A percentile compares a stretch with the other conserved stretches of the same genome.
These are phyloP conservation scores for Varanus salvator DNA, from an alignment of 2,113 vertebrate species.

Conservation along the genomic window DNA sequence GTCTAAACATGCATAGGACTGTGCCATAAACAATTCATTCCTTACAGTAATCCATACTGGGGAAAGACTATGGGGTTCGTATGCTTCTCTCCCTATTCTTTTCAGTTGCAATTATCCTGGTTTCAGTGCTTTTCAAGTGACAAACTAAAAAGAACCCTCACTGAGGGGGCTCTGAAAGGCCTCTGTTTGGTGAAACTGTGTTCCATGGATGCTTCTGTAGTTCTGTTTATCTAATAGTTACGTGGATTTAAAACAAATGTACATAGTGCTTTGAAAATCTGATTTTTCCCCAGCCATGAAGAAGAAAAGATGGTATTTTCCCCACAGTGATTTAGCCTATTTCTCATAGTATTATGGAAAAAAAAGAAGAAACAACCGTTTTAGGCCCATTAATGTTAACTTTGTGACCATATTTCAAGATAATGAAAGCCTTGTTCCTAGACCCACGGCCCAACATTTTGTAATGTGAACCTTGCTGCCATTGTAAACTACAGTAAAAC, in stretches of 20 bases:
- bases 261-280: conserved; percentile 22
- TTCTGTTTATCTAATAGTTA: conserved; percentile 21
- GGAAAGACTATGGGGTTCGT: neutral
- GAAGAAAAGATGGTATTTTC: neutral
- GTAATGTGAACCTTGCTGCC: conserved; percentile 35
- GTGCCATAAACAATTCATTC: conserved; percentile 17
- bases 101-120: neutral
- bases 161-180: neutral
- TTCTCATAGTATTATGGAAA: conserved; percentile 1
- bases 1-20: too few species aligned
- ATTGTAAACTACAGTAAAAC: conserved; percentile 37
- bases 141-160: neutral
- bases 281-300: neutral
- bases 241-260: conserved; percentile 18
- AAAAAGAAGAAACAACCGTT: neutral
- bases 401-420: conserved; percentile 2
- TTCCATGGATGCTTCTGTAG: conserved; percentile 20
- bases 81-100: neutral
- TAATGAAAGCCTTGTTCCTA: conserved; percentile 20
- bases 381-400: neutral
- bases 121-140: conserved; percentile 2
- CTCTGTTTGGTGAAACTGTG: neutral
- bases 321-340: neutral
- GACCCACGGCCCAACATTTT: conserved; percentile 10
- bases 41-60: conserved; percentile 17